Evolutionary conservation across 2,797 vertebrate species (phyloP).

Genomic region (Diceros bicornis): DNA sequence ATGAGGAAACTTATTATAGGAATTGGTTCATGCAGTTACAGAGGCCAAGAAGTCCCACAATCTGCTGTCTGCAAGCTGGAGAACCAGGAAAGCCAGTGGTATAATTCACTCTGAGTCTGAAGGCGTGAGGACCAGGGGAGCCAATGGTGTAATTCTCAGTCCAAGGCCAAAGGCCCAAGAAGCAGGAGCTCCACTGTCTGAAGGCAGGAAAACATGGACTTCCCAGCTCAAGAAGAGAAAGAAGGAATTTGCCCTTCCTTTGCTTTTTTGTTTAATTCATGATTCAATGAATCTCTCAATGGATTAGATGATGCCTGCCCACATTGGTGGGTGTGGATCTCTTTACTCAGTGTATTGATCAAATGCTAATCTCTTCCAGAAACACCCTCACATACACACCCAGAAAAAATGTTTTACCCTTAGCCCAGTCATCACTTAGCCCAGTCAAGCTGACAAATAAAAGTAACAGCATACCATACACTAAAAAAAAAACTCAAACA

Average conservation of each 20-base stretch:
- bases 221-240: neutral
- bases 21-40: neutral
- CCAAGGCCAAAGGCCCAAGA: neutral
- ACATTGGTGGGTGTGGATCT: neutral
- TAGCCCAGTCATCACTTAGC: neutral
- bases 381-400: neutral
- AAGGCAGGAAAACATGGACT: neutral
- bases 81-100: neutral
- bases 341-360: neutral
- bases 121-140: neutral
- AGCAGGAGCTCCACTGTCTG: neutral
- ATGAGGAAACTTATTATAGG: neutral
- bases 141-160: neutral
- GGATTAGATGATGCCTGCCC: neutral
- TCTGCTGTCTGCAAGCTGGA: neutral
- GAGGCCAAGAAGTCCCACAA: neutral
- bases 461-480: neutral
- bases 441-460: neutral
- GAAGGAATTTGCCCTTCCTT: neutral
- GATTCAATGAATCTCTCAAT: neutral
- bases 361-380: neutral
- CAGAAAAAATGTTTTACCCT: neutral
- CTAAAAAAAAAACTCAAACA: neutral
- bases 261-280: neutral
- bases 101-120: neutral